phyloP scores from a whole-genome alignment of 2,888 invertebrate species.

The Melolontha melolontha region DNA sequence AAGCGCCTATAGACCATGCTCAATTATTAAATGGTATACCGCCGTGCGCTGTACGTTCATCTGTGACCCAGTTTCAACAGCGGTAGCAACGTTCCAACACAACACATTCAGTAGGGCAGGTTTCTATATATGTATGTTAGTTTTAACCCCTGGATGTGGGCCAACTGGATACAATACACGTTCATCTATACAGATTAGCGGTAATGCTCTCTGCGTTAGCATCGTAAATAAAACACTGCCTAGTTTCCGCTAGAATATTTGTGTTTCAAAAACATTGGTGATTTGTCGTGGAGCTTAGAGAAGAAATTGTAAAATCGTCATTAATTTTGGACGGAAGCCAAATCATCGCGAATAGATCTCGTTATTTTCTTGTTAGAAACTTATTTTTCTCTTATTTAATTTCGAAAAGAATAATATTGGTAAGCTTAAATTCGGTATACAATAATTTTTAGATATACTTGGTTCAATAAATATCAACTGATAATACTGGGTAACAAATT shows the following conservation, averaged over 20 bases:
- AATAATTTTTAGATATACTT: too few relatives aligned
- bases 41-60: too few relatives aligned
- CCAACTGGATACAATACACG: conserved; percentile 30
- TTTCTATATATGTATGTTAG: conserved; percentile 8
- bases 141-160: conserved; percentile 30
- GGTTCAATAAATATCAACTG: too few relatives aligned
- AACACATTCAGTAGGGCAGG: conserved; percentile 21
- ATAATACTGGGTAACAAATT: too few relatives aligned
- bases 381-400: conserved; percentile 13
- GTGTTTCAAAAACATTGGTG: conserved; percentile 9
- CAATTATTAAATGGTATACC: conserved; percentile 17
- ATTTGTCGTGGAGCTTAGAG: background rate
- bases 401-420: too few relatives aligned
- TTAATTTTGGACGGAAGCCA: background rate
- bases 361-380: conserved; percentile 6
- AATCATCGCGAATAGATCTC: background rate
- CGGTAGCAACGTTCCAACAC: conserved; percentile 1
- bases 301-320: background rate
- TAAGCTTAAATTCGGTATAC: too few relatives aligned
- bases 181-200: conserved; percentile 19
- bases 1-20: conserved; percentile 2
- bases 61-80: conserved; percentile 10
- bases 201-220: conserved; percentile 8
- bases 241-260: conserved; percentile 17
- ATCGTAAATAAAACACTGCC: conserved; percentile 7